Percentiles rank a stretch among this genome's conserved stretches.
Evolutionary conservation across 2,888 invertebrate genomes (phyloP).

Genomic region (Tanypteryx hageni): DNA sequence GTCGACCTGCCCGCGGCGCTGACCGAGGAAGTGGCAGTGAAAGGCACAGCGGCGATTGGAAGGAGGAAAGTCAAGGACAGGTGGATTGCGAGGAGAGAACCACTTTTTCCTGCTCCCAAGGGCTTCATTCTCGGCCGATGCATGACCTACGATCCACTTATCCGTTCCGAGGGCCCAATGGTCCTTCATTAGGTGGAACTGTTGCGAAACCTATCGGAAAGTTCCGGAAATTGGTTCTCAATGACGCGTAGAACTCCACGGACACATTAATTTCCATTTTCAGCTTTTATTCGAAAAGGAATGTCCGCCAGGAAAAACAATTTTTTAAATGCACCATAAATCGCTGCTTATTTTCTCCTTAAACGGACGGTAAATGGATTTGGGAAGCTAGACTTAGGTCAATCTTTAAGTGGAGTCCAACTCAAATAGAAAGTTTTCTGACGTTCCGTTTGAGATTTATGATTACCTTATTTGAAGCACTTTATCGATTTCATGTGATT

Average conservation of each 20-base stretch:
- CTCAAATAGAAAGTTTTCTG: no score
- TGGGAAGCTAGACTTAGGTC: no score
- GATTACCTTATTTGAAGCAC: no score
- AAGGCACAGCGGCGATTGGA: conserved; percentile 28
- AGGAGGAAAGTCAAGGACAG: conserved; percentile 54
- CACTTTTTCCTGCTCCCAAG: conserved; percentile 39
- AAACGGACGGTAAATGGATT: no score
- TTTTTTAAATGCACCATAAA: no score
- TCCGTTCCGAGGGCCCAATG: neutral
- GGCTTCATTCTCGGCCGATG: conserved; percentile 37
- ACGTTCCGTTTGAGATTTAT: no score
- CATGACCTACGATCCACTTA: conserved; percentile 37
- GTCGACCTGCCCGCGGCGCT: neutral
- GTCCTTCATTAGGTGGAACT: neutral
- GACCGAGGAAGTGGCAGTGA: conserved; percentile 61
- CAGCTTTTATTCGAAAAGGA: neutral
- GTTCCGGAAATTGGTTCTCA: neutral
- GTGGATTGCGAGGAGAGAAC: neutral
- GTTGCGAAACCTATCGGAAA: conserved; percentile 27
- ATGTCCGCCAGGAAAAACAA: neutral
- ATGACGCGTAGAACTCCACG: neutral
- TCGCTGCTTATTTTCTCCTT: no score
- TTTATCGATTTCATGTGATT: no score
- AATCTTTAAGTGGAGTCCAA: no score
- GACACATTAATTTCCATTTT: conserved; percentile 9